Evolutionary conservation across 2,113 vertebrate species (phyloP).

Genomic region (Macrotis lagotis): DNA sequence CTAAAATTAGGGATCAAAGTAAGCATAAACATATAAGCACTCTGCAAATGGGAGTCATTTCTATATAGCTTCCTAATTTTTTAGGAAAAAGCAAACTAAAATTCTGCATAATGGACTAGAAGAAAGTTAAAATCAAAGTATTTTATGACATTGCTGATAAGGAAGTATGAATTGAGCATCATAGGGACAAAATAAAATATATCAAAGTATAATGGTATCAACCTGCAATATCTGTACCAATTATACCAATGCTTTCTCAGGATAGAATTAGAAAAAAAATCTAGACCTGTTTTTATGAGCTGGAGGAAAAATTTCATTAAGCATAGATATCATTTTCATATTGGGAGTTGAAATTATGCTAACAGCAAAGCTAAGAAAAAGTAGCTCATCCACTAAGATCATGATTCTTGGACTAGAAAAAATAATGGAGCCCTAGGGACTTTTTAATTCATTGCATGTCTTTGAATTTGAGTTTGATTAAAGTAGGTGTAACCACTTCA

Average conservation of each 20-base stretch:
- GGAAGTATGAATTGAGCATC: not conserved
- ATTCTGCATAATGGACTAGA: not conserved
- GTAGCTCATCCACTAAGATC: not conserved
- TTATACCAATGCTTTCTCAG: not conserved
- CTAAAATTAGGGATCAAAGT: not conserved
- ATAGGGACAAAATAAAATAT: not conserved
- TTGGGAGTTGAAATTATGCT: conserved; percentile 2
- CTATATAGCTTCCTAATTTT: not conserved
- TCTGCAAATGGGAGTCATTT: not conserved
- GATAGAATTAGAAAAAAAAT: not conserved
- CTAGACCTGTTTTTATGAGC: not conserved
- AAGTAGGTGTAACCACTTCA: conserved; percentile 18
- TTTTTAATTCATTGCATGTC: conserved; percentile 56
- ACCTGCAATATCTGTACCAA: not conserved
- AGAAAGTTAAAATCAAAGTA: not conserved
- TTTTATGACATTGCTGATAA: not conserved
- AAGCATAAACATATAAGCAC: not conserved
- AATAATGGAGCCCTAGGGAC: conserved; percentile 29
- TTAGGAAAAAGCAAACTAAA: not conserved
- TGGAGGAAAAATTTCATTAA: not conserved
- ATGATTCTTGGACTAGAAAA: conserved; percentile 44
- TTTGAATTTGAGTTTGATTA: conserved; percentile 38
- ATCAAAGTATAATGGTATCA: not conserved
- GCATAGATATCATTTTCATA: not conserved
- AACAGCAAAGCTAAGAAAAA: not conserved